Base-by-base conservation (phyloP, 2,113 vertebrate genomes). In the Mystacornis crossleyi region DNA sequence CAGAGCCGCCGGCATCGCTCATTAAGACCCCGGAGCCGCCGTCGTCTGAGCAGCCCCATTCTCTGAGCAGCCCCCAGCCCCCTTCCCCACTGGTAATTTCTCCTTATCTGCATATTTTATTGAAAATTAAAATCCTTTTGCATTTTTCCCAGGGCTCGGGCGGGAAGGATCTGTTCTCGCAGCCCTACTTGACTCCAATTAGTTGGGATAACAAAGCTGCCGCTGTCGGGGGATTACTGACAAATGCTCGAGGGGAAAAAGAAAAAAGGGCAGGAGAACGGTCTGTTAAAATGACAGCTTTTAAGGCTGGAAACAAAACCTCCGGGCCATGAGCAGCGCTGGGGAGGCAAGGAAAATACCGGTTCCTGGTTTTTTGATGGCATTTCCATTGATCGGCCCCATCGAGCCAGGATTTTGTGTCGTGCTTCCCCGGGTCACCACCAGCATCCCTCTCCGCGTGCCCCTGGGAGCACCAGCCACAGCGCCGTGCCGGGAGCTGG, bases 121-220 rank as follows among this genome's bases (percentile, higher is more conserved):
- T 90, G 93, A 86, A 83, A 95, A 95, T 95, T 81, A 80, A 95
- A 93, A 72, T 86, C 89, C 91, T 74, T 33, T 61, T 26, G 80
- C 58, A 1, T 81, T 85, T 96, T 91, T 82, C 91, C 89, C 80
- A 93, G 93, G 91, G 67, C 86, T 88, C 5, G 2, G 7, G 25
- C 1, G 26, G 9, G 66, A 75, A 50, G 18, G 36, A 83, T 77
- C 81, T 80, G 92, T 96, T 86, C 86, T 86, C 23, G 45, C 64
- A 57, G 93, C 92, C 89, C 93, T 51, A 93, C 94, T 93, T 96
- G 96, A 95, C 96, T 97, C 95, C 95, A 89, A 89, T 95, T 93
- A 92, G 90, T 83, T 70, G 92, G 89, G 93, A 78, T 95, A 90
- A 95, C 95, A 95, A 95, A 93, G 91, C 93, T 89, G 86, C 89